Conservation (phyloP, 2,113 vertebrate genomes). For the Chaenogobius annularis region DNA sequence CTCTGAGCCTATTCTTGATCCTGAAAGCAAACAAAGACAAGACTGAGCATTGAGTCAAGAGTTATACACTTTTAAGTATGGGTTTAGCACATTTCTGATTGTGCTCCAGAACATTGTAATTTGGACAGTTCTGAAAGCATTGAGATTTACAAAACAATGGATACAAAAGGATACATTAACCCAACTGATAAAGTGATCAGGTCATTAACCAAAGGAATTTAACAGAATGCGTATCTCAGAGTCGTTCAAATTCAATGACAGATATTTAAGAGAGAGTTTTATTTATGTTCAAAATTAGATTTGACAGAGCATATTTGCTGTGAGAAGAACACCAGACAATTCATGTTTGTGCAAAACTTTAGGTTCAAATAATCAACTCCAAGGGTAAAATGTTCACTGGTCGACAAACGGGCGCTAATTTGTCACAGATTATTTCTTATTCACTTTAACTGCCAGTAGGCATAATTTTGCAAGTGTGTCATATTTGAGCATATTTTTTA, state of each 20-base stretch:
- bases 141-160: no score
- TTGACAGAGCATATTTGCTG: no score
- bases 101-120: no score
- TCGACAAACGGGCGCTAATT: background rate
- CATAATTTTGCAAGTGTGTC: no score
- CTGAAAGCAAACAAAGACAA: conserved; percentile 63
- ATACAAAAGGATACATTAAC: no score
- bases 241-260: background rate
- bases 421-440: no score
- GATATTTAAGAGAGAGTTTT: background rate
- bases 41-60: no score
- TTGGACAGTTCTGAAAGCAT: no score
- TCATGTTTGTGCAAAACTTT: background rate
- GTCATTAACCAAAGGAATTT: background rate
- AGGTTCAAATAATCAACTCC: background rate
- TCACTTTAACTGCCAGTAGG: no score
- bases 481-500: no score
- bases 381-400: background rate
- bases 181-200: background rate
- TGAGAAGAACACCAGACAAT: background rate
- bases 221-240: background rate
- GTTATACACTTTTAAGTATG: no score
- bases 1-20: conserved; percentile 86
- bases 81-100: no score
- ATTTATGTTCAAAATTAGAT: background rate